Conservation (phyloP, 2,797 vertebrate genomes). For the Microchirus variegatus region DNA sequence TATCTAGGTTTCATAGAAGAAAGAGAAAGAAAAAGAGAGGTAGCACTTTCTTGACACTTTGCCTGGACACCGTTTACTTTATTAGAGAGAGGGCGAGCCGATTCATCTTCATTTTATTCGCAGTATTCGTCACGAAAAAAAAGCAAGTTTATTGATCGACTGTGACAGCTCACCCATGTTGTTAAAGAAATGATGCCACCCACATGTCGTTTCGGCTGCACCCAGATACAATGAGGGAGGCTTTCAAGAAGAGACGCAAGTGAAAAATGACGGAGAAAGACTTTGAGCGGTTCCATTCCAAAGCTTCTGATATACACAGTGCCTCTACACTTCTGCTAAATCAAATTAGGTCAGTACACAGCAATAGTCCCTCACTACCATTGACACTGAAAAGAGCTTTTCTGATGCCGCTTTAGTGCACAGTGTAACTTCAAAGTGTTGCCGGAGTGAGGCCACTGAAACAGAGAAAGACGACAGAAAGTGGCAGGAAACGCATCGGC, state of each 20-base stretch:
- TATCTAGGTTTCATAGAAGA: constrained; percentile 39
- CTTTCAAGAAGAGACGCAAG: constrained; percentile 45
- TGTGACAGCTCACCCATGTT: constrained; percentile 44
- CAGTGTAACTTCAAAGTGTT: constrained; percentile 61
- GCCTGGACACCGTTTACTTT: constrained; percentile 1
- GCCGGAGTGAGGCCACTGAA: constrained; percentile 31
- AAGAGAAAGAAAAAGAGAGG: neutral
- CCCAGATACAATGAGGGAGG: constrained; percentile 31
- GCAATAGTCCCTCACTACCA: constrained; percentile 52
- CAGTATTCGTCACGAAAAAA: constrained; percentile 26
- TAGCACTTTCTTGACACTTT: too few species aligned
- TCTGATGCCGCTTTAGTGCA: constrained; percentile 47
- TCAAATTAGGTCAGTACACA: constrained; percentile 67
- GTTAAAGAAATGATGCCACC: constrained; percentile 36
- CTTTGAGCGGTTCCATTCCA: constrained; percentile 54
- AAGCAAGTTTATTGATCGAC: constrained; percentile 18
- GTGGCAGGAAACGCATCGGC: constrained; percentile 23
- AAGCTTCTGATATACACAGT: constrained; percentile 61
- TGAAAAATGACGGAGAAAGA: constrained; percentile 37
- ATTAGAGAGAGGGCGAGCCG: neutral
- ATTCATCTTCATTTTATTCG: neutral
- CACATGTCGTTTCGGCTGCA: constrained; percentile 42
- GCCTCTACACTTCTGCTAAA: constrained; percentile 63
- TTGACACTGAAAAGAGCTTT: constrained; percentile 36
- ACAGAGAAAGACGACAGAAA: constrained; percentile 27